Conservation (phyloP, 2,797 vertebrate genomes). For the Etheostoma perlongum region DNA sequence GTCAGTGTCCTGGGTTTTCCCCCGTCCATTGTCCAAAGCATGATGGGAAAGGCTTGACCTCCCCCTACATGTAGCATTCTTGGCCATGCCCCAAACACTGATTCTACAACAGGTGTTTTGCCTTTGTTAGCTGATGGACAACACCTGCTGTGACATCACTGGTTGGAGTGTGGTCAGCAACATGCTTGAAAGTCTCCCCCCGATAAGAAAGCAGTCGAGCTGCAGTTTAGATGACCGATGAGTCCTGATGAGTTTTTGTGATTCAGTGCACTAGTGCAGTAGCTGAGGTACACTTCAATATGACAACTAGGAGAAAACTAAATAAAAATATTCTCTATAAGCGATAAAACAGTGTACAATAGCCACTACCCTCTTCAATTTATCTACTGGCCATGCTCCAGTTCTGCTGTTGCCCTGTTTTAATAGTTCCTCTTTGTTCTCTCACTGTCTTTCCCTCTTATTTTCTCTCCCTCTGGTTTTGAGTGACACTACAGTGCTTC, state of each 20-base stretch:
- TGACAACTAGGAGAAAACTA: conserved; percentile 17
- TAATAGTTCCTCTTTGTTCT: conserved; percentile 59
- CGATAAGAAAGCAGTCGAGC: not conserved
- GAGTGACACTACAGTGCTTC: conserved; percentile 70
- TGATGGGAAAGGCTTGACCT: not conserved
- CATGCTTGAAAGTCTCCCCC: conserved; percentile 3
- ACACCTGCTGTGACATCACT: conserved; percentile 2
- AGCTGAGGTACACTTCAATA: not conserved
- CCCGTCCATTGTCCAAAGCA: not conserved
- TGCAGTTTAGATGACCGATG: not conserved
- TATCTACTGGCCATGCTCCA: conserved; percentile 48
- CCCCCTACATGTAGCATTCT: not conserved
- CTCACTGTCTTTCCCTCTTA: conserved; percentile 25
- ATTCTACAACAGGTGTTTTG: conserved; percentile 17
- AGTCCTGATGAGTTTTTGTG: not conserved
- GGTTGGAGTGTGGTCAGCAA: not conserved
- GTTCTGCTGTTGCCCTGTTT: conserved; percentile 45
- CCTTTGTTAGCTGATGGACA: not conserved
- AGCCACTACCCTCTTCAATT: conserved; percentile 25
- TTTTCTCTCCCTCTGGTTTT: conserved; percentile 57
- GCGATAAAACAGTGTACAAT: conserved; percentile 17
- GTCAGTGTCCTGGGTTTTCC: too few species aligned
- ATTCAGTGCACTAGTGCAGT: not conserved
- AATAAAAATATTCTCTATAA: conserved; percentile 8
- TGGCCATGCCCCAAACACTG: not conserved